A percentile compares a stretch with the other conserved stretches of the same genome.
Conservation (phyloP, 1,140 invertebrate species). For the Eupristina koningsbergeri region DNA sequence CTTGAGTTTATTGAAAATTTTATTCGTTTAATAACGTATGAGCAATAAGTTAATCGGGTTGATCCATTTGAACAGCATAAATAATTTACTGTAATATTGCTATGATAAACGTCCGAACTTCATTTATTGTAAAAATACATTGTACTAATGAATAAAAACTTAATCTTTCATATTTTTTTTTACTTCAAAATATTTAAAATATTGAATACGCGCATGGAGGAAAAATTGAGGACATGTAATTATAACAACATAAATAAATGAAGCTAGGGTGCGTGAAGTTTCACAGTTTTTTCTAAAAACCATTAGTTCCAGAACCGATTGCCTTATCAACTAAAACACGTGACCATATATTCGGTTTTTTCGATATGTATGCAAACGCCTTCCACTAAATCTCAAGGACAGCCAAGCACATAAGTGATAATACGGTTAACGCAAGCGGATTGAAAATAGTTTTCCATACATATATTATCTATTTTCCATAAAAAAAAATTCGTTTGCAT, state of each 20-base stretch:
- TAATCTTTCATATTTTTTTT: neutral
- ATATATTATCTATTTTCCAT: slow-evolving; percentile 6
- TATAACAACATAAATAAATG: neutral
- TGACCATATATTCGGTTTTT: slow-evolving; percentile 9
- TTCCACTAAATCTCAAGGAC: slow-evolving; percentile 14
- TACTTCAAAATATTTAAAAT: neutral
- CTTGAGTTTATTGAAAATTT: too few species aligned
- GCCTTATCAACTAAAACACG: slow-evolving; percentile 10
- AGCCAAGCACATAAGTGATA: slow-evolving; percentile 22
- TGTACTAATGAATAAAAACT: neutral
- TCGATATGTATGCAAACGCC: slow-evolving; percentile 17
- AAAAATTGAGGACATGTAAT: neutral
- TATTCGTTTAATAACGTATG: too few species aligned
- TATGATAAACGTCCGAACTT: too few species aligned
- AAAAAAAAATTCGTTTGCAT: neutral
- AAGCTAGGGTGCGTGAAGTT: neutral
- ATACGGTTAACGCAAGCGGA: neutral
- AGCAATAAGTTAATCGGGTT: too few species aligned
- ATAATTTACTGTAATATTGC: too few species aligned
- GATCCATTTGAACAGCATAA: too few species aligned
- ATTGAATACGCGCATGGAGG: neutral
- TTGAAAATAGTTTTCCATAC: neutral
- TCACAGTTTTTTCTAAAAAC: neutral
- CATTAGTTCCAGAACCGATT: slow-evolving; percentile 31
- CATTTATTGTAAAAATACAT: too few species aligned